Conservation (phyloP, 2,113 vertebrate genomes). For the Zosterops lateralis region DNA sequence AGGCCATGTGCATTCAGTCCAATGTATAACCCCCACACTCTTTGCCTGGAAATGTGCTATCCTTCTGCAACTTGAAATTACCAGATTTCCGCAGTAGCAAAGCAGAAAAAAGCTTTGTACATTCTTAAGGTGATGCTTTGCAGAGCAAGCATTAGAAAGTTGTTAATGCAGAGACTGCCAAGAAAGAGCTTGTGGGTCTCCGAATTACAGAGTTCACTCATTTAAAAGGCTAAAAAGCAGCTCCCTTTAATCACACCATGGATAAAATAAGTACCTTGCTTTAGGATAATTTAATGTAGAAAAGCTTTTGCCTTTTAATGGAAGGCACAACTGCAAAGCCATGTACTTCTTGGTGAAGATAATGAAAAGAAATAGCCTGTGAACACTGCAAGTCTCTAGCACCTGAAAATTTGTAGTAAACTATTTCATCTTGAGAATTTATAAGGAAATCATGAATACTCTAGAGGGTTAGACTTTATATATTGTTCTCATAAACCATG, state of each 20-base stretch:
- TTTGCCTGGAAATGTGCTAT: neutral
- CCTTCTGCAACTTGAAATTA: neutral
- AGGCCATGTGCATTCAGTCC: neutral
- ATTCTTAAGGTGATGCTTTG: neutral
- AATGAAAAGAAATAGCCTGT: constrained; percentile 5
- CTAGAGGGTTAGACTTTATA: neutral
- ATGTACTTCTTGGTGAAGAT: neutral
- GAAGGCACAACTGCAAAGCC: neutral
- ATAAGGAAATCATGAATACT: neutral
- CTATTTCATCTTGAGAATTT: neutral
- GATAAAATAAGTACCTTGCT: neutral
- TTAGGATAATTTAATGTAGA: neutral
- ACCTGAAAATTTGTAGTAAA: neutral
- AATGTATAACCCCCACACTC: neutral
- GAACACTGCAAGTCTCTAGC: neutral
- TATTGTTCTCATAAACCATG: neutral
- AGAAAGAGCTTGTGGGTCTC: neutral
- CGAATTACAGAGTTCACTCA: neutral
- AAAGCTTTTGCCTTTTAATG: neutral
- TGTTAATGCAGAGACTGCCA: neutral
- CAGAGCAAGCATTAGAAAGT: neutral
- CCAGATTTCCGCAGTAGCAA: neutral
- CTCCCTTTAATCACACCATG: neutral
- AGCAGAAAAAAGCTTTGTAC: neutral
- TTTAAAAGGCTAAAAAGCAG: neutral